Evolutionary conservation across 2,797 vertebrate genomes (phyloP), one percentile per base, ranked within the genome.

Genomic region (Mus spretus): DNA sequence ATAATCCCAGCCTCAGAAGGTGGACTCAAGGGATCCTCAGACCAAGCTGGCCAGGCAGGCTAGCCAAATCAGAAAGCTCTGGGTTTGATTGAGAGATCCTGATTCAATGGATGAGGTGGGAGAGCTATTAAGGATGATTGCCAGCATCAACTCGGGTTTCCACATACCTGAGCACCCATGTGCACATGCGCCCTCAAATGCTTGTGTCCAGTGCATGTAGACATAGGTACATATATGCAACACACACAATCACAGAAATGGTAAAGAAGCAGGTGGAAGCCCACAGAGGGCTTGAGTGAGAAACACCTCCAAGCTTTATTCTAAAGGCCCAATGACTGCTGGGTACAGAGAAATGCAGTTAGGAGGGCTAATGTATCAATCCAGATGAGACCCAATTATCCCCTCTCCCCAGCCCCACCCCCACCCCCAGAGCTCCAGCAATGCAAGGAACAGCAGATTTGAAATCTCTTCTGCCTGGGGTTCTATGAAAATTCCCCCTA

Each of bases 61-160:
- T 87, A 8, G n/a, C 53, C 53, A 88, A 74, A 88, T 59, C 53
- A 57, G n/a, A n/a, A 88, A 74, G 15, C 85, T 88, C 70, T 40
- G 53, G 0, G n/a, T 74, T 88, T 74, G 50, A 74, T 20, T 74
- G 67, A 88, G 50, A 88, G 37, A 57, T 20, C 15, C 67, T 74
- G 72, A 28, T 7, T 88, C 70, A 88, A 20, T 31, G 20, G 57
- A 74, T 59, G 53, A 74, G n/a, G n/a, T 74, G 24, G n/a, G 53
- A 44, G 53, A 57, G 63, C 44, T 70, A 37, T 86, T 53, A 70
- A 85, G 6, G 63, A 65, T 15, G 63, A 53, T n/a, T n/a, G 20
- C 83, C 6, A 6, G 47, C 47, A n/a, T n/a, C 20, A 0, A 10
- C 15, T 57, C 15, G 2, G 22, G 67, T 53, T 34, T 74, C 61